Evolutionary conservation across 2,888 invertebrate species (phyloP), one percentile per base, ranked within the genome.

Genomic region (Buathra laborator): DNA sequence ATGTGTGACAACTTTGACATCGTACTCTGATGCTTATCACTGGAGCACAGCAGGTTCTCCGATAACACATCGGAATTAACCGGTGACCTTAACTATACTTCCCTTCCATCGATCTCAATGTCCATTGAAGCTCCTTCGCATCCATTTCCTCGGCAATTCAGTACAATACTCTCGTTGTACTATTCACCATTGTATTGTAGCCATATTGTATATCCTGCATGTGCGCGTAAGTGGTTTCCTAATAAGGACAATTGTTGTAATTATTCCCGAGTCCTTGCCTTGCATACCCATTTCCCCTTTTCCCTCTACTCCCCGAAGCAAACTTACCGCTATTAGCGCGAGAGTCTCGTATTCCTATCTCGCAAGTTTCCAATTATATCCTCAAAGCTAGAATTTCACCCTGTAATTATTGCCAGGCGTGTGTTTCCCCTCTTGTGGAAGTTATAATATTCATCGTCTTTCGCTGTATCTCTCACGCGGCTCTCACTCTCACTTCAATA

Each of bases 51-150:
- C 72, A 80, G 83, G 66, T 86, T 85, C 84, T 83, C 66, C 46
- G 89, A 89, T 90, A 90, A 89, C 82, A 84, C 83, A 86, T 81
- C 79, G 77, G 29, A 89, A 91, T 87, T 89, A 90, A 87, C 88
- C 86, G 72, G 86, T 56, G 68, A 71, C 77, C 81, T 71, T 68
- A 29, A 44, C 72, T 56, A 53, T 37, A 64, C 72, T 66, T 24
- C 46, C 14, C 43, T 29, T 24, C 53, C 68, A 85, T 85, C 75
- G 78, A 79, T 75, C 78, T 78, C n/a, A 74, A 75, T 43, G 75
- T 64, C 56, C 71, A 62, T 75, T 62, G 72, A 75, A 74, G 56
- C 51, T 24, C 56, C 37, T 56, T 32, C 10, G 64, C 71, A 43
- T 19, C 29, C 29, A 48, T 75, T 43, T 51, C 74, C 43, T 67